Base-by-base conservation (phyloP, 2,888 invertebrate species). In the Drosophila eohydei region DNA sequence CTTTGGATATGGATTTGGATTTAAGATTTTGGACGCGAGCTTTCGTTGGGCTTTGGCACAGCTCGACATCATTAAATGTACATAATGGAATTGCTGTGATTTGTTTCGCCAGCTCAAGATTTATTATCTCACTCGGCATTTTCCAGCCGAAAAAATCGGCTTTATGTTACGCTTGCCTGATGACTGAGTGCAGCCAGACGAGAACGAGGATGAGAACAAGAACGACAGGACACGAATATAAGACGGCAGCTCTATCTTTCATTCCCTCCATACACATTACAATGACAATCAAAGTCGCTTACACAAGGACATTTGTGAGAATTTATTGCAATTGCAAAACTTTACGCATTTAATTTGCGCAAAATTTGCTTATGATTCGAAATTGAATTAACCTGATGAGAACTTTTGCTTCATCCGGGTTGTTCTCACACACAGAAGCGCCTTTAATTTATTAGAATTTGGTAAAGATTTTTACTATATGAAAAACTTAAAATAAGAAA, bases 11-110 rank as follows among this genome's bases (percentile, higher is more conserved):
- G 80, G 80, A 77, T 83, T 85, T 66, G 75, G 70, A 75, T 74
- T 69, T 69, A 56, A 50, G 59, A 44, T 58, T 66, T 40, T 38
- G 56, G 68, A 59, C 59, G 55, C 41, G 67, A 52, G 34, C 46
- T 66, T 26, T 48, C 43, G 5, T 57, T 63, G 44, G 44, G 36
- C 59, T 73, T 68, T 62, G 40, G 38, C 51, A 65, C 41, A 63
- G 66, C 81, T 81, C 88, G 74, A 85, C 86, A 89, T 89, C 86
- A 89, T 89, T 89, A 86, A 86, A 89, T 81, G 87, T 86, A 83
- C 78, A 83, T 88, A 86, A 85, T 89, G 84, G 80, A 86, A 88
- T 89, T 83, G 81, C 86, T 85, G 86, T 85, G 86, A 86, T 86
- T 86, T 89, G 86, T 89, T 86, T 83, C 79, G 61, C 44, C 30